Evolutionary conservation across 53 echinoderm and acorn worm species (phyloP).

Genomic region (Apostichopus leukothele): DNA sequence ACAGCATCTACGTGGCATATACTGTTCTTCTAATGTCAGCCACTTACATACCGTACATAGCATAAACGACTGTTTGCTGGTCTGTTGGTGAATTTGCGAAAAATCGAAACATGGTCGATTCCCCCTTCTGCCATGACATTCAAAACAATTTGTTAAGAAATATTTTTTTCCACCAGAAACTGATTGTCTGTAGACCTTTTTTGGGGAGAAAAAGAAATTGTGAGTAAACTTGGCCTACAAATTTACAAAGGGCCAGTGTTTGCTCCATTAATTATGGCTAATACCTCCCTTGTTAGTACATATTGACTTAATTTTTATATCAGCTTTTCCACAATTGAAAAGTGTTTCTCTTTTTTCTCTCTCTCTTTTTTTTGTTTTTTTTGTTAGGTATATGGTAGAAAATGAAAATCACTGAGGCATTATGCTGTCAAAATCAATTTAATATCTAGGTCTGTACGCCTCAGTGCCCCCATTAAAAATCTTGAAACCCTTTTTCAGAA

Average conservation of each 20-base stretch:
- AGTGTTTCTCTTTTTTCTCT: constrained; percentile 12
- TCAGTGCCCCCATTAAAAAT: constrained; percentile 23
- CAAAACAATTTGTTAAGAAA: too few relatives aligned
- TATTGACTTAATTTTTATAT: constrained; percentile 41
- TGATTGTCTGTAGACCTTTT: too few relatives aligned
- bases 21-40: too few relatives aligned
- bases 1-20: too few relatives aligned
- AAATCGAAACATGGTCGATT: too few relatives aligned
- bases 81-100: too few relatives aligned
- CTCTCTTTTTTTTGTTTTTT: not conserved
- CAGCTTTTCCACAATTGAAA: not conserved
- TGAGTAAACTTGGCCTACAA: not conserved
- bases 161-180: too few relatives aligned
- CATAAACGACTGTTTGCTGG: too few relatives aligned
- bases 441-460: constrained; percentile 32
- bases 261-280: constrained; percentile 20
- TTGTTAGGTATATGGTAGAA: constrained; percentile 1
- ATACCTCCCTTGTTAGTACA: constrained; percentile 29
- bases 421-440: constrained; percentile 41
- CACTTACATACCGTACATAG: too few relatives aligned
- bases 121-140: too few relatives aligned
- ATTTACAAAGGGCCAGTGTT: not conserved
- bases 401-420: constrained; percentile 44
- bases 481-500: not conserved
- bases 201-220: not conserved